Conservation (phyloP, 2,797 vertebrate genomes). For the Ctenochaetus hawaiiensis region DNA sequence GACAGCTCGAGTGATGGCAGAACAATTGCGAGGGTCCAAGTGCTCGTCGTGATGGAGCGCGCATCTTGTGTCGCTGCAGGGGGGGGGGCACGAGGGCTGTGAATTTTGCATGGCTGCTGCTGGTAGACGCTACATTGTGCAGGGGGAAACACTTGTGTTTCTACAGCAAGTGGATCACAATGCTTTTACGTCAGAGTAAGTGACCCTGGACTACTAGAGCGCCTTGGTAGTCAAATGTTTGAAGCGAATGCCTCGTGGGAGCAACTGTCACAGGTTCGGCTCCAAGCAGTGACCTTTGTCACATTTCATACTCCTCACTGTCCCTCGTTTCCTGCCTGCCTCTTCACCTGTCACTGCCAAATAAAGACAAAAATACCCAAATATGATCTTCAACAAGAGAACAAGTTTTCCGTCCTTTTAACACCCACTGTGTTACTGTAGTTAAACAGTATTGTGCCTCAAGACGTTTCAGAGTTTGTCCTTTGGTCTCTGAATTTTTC, state of each 20-base stretch:
- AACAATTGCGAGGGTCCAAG: constrained; percentile 46
- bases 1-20: constrained; percentile 47
- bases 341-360: too few relatives aligned
- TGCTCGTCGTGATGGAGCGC: constrained; percentile 44
- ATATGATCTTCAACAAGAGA: too few relatives aligned
- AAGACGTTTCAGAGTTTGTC: neutral
- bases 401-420: neutral
- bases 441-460: neutral
- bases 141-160: constrained; percentile 7
- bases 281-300: too few relatives aligned
- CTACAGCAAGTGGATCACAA: constrained; percentile 4
- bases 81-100: neutral
- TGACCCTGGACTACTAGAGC: neutral
- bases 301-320: too few relatives aligned
- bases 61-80: constrained; percentile 37
- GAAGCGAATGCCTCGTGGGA: too few relatives aligned
- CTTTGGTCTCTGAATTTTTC: neutral
- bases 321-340: too few relatives aligned
- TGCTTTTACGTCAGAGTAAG: constrained; percentile 6
- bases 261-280: too few relatives aligned
- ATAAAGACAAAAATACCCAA: too few relatives aligned
- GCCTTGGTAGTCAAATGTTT: too few relatives aligned
- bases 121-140: constrained; percentile 3
- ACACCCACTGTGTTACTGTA: neutral
- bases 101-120: constrained; percentile 30